Conservation (phyloP, 2,797 vertebrate species). For the Acrossocheilus fasciatus region DNA sequence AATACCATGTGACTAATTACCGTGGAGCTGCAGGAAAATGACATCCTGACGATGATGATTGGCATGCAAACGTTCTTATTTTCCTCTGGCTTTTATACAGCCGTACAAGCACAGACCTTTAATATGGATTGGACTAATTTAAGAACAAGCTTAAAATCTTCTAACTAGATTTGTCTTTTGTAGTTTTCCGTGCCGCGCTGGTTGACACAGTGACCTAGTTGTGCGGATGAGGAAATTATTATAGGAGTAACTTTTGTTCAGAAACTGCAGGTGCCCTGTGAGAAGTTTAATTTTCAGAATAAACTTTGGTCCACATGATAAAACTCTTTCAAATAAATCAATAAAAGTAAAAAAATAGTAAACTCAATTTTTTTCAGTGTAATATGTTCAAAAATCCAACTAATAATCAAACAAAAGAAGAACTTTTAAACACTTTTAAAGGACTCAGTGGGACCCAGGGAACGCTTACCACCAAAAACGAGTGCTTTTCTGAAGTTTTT, state of each 20-base stretch:
- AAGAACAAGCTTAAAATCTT: slow-evolving; percentile 7
- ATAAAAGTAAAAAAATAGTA: not conserved
- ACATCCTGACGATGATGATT: not conserved
- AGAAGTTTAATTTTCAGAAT: not conserved
- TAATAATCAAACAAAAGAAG: not conserved
- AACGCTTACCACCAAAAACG: not conserved
- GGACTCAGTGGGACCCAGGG: not conserved
- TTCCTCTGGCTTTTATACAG: not conserved
- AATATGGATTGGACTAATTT: not conserved
- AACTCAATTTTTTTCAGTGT: no score
- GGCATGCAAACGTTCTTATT: not conserved
- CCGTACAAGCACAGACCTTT: not conserved
- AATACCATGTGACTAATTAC: slow-evolving; percentile 11
- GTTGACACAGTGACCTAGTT: slow-evolving; percentile 37
- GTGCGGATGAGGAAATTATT: slow-evolving; percentile 1
- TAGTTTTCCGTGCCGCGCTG: not conserved
- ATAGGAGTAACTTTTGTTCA: not conserved
- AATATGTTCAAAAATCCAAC: not conserved
- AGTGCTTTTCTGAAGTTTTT: not conserved
- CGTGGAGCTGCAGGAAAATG: not conserved
- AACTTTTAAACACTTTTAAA: not conserved
- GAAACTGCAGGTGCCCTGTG: not conserved
- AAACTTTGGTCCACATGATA: not conserved
- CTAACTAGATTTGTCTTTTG: not conserved
- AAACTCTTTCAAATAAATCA: not conserved